A percentile compares a stretch with the other conserved stretches of the same genome.
These are phyloP conservation scores for Linyphia triangularis DNA, from an alignment of 2,888 invertebrate species.

Conservation along the genomic window DNA sequence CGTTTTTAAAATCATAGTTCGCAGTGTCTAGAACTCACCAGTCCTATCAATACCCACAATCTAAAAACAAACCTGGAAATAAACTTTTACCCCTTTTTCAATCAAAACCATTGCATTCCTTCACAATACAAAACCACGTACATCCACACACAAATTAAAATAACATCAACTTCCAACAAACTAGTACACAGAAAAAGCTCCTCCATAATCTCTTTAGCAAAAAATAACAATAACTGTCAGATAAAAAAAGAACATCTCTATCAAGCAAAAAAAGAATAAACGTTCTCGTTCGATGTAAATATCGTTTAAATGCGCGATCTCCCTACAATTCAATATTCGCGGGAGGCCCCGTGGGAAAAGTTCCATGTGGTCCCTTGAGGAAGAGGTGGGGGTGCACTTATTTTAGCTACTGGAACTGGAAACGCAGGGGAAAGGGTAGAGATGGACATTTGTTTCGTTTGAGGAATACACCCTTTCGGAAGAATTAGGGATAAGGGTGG, in stretches of 20 bases:
- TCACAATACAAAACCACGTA: background rate
- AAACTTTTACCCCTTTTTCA: too few species aligned
- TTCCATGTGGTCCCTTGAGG: constrained; percentile 11
- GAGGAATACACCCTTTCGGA: background rate
- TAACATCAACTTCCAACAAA: constrained; percentile 5
- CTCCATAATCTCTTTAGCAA: background rate
- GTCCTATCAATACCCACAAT: too few species aligned
- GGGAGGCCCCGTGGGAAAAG: constrained; percentile 41
- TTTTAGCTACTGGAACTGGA: constrained; percentile 59
- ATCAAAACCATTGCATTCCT: background rate
- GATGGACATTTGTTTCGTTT: constrained; percentile 18
- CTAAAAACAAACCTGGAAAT: too few species aligned
- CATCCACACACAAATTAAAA: background rate
- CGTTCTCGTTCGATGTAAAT: constrained; percentile 64
- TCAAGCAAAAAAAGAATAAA: constrained; percentile 21
- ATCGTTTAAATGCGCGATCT: constrained; percentile 72
- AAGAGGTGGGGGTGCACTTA: constrained; percentile 30
- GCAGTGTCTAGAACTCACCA: too few species aligned
- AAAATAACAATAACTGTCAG: constrained; percentile 42
- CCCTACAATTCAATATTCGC: constrained; percentile 67
- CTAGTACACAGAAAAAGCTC: background rate
- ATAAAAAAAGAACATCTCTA: constrained; percentile 30
- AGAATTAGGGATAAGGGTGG: too few species aligned
- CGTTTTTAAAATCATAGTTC: too few species aligned
- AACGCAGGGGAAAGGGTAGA: constrained; percentile 54